These are phyloP conservation scores for Rostratula benghalensis DNA, from an alignment of 2,113 vertebrate species.

Conservation along the genomic window DNA sequence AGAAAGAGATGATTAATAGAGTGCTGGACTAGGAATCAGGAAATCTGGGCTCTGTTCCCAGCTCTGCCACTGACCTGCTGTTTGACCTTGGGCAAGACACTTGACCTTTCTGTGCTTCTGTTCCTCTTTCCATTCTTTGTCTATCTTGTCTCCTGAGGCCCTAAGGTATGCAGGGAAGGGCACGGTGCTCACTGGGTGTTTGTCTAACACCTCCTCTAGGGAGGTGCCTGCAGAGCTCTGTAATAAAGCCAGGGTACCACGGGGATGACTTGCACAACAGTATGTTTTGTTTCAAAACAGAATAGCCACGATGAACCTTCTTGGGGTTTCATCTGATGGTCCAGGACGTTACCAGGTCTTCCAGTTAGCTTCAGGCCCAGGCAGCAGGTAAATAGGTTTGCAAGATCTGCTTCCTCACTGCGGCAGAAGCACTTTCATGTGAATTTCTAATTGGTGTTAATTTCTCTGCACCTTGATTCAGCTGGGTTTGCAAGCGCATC, in stretches of 20 bases:
- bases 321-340: neutral
- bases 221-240: neutral
- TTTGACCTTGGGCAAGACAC: slow-evolving; percentile 58
- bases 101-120: slow-evolving; percentile 62
- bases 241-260: neutral
- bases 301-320: neutral
- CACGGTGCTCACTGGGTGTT: neutral
- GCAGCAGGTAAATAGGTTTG: neutral
- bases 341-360: neutral
- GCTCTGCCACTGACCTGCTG: slow-evolving; percentile 58
- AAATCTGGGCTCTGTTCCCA: slow-evolving; percentile 31
- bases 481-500: neutral
- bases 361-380: neutral
- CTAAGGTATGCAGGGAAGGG: neutral
- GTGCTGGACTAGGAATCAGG: slow-evolving; percentile 37
- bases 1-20: slow-evolving; percentile 46
- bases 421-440: neutral
- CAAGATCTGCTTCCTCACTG: neutral
- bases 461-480: neutral
- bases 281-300: neutral
- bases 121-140: slow-evolving; percentile 50
- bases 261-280: neutral
- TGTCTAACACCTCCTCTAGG: slow-evolving; percentile 26
- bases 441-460: neutral
- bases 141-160: slow-evolving; percentile 52